These are phyloP conservation scores for Trachurus trachurus DNA, from an alignment of 2,797 vertebrate genomes.

Conservation along the genomic window DNA sequence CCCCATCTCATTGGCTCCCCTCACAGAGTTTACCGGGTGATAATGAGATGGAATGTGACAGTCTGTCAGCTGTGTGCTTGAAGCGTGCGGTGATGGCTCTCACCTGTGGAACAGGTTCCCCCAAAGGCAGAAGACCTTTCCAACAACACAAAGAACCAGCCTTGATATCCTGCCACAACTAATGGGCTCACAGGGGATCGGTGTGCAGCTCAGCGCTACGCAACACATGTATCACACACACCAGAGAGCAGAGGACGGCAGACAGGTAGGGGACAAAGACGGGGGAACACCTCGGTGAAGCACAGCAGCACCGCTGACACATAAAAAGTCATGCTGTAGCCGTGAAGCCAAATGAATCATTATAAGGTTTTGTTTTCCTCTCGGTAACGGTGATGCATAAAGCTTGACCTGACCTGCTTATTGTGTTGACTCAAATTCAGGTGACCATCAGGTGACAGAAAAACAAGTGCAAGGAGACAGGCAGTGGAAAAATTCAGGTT, in stretches of 20 bases:
- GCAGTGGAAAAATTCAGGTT: slow-evolving; percentile 19
- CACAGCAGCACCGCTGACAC: neutral
- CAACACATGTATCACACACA: neutral
- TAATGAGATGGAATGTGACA: slow-evolving; percentile 33
- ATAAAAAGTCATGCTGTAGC: neutral
- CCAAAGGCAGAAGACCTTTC: neutral
- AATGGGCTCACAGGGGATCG: neutral
- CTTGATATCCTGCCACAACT: neutral
- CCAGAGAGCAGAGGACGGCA: neutral
- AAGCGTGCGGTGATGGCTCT: slow-evolving; percentile 17
- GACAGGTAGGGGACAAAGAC: neutral
- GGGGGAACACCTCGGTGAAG: neutral
- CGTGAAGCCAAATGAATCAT: neutral
- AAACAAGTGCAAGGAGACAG: neutral
- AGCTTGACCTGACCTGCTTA: neutral
- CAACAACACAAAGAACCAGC: neutral
- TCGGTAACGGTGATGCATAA: neutral
- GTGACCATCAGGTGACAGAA: neutral
- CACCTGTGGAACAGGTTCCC: slow-evolving; percentile 47
- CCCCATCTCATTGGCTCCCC: neutral
- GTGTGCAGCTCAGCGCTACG: neutral
- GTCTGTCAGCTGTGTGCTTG: slow-evolving; percentile 2
- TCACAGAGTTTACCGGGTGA: neutral
- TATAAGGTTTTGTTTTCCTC: neutral
- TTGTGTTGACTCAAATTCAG: neutral